phyloP scores from a whole-genome alignment of 2,888 invertebrate genomes.

The Mimachlamys varia region DNA sequence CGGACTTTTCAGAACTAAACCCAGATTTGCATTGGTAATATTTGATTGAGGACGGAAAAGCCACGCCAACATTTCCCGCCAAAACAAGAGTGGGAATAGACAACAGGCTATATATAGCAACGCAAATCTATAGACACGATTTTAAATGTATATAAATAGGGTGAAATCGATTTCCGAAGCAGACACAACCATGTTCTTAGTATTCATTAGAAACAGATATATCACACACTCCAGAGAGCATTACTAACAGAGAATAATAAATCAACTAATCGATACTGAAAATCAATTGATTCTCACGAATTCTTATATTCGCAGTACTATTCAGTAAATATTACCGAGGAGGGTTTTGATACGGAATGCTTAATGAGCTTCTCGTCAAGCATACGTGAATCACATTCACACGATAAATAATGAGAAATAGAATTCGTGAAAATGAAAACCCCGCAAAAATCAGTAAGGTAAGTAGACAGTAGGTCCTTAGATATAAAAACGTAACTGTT shows the following conservation, averaged over 20 bases:
- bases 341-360: neutral
- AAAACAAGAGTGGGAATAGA: conserved; percentile 31
- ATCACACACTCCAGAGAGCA: conserved; percentile 6
- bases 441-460: neutral
- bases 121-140: neutral
- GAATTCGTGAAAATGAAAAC: neutral
- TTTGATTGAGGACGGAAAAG: conserved; percentile 31
- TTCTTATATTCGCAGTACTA: neutral
- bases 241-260: neutral
- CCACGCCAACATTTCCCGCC: conserved; percentile 31
- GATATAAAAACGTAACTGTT: neutral
- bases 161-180: neutral
- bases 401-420: neutral
- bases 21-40: conserved; percentile 16
- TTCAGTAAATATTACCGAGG: neutral
- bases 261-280: neutral
- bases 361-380: neutral
- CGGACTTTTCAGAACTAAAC: neutral
- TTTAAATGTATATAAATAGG: neutral
- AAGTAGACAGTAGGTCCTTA: neutral
- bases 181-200: conserved; percentile 26
- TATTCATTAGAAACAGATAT: neutral
- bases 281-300: neutral
- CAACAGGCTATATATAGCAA: conserved; percentile 34
- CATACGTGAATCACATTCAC: neutral